Base-by-base conservation (phyloP, 2,888 invertebrate genomes). In the Aleiodes testaceus region DNA sequence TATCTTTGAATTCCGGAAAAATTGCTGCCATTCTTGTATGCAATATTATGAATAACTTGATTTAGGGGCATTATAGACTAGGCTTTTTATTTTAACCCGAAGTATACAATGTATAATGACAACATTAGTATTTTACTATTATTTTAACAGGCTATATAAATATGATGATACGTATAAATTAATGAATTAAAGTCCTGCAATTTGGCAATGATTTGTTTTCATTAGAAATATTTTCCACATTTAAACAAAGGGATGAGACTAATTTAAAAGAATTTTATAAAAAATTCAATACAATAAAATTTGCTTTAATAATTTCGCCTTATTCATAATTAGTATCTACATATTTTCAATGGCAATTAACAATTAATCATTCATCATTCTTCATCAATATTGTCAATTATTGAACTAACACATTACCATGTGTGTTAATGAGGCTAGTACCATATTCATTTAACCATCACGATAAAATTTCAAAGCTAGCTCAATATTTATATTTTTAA, bases 1-100 rank as follows among this genome's bases (percentile, higher is more conserved):
- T 0, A 85, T 92, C 36, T 88, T 90, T 0, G 89, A 89, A 0
- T 92, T 92, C 77, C 89, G 89, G 73, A 89, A 88, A 75, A 87
- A 90, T 66, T 93, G 92, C 79, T 92, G 92, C 79, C 74, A 70
- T 0, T 72, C 79, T 7, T 81, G 82, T 63, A 44, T 42, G 9
- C 36, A 36, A 9, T 11, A 36, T 9, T 36, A 36, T n/a, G 26
- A 5, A 26, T 2, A 26, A 26, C 5, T 26, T 26, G 1, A 26
- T 26, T 26, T 3, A 26, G 26, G 26, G 30, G 14, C 26, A 4
- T 52, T 67, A 79, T 82, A 82, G 82, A 83, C 83, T 84, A 85
- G 82, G 80, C 76, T 84, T 85, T 85, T 73, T 85, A 84, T 80
- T 78, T 14, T 63, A 22, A 82, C 82, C 79, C 77, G 78, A 79